Evolutionary conservation across 2,797 vertebrate genomes (phyloP), one percentile per base, ranked within the genome.

Genomic region (Pangasius larnaudii): DNA sequence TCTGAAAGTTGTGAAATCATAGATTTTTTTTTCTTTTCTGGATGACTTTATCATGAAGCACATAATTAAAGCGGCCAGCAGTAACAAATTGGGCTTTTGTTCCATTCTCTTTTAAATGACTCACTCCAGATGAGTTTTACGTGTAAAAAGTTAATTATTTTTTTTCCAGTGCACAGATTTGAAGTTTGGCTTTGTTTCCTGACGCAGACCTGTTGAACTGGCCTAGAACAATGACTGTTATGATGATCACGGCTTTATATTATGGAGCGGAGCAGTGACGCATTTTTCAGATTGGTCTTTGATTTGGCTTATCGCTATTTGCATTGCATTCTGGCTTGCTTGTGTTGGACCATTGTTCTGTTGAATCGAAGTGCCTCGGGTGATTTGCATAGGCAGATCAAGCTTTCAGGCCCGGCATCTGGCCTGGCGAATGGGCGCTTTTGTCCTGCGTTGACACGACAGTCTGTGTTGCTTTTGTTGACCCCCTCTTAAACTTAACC

Each of bases 301-400:
- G 71, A 74, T 69, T 84, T 61, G 33, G 30, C 16, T 61, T 53
- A 51, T 72, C 22, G 72, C 5, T 72, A 82, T 89, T 90, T 87
- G 88, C 79, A 77, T 88, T 87, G 79, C 56, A n/a, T 81, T 86
- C 10, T 24, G 79, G 78, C 49, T 84, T 4, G 71, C 86, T 63
- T 88, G 87, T 87, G 79, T 87, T 61, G 11, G 51, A 22, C 86
- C 82, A 89, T 91, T 92, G 92, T 91, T 89, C 85, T 75, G 71
- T 58, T 85, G 84, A 82, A 59, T 88, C 85, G 51, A 82, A 87
- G 58, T 7, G 22, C 78, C 58, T 9, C 18, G 42, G 80, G 30
- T 89, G 86, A 91, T 92, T 92, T 91, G 92, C 92, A 91, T 92
- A 88, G 81, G 46, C 74, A 85, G 80, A 81, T 81, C 61, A 22